These are phyloP conservation scores for Panopea generosa DNA, from an alignment of 2,888 invertebrate genomes.

Conservation along the genomic window DNA sequence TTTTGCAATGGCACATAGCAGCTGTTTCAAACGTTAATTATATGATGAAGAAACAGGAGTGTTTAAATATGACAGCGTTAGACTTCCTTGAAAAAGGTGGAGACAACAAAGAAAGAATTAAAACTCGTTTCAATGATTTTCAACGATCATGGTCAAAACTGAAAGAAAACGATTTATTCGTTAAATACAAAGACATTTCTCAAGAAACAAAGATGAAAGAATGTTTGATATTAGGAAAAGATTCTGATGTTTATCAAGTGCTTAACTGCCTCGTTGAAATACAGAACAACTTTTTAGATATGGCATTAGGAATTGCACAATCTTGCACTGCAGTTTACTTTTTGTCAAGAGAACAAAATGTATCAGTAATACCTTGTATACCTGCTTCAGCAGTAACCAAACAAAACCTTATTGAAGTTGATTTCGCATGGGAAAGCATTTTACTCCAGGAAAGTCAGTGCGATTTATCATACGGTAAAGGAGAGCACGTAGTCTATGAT, in stretches of 20 bases:
- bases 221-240: slow-evolving; percentile 51
- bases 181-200: background rate
- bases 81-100: slow-evolving; percentile 12
- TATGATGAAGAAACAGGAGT: slow-evolving; percentile 46
- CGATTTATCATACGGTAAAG: slow-evolving; percentile 46
- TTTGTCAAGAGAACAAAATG: slow-evolving; percentile 18
- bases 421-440: slow-evolving; percentile 9
- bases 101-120: background rate
- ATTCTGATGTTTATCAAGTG: slow-evolving; percentile 37
- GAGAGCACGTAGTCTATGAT: slow-evolving; percentile 53
- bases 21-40: slow-evolving; percentile 45
- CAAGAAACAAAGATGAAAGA: slow-evolving; percentile 36
- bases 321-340: slow-evolving; percentile 36
- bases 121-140: slow-evolving; percentile 7
- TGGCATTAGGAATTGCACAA: slow-evolving; percentile 12
- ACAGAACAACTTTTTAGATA: slow-evolving; percentile 62
- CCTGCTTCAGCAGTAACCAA: slow-evolving; percentile 36
- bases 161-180: no score
- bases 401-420: background rate
- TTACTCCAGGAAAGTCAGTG: slow-evolving; percentile 49
- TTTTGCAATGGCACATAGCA: slow-evolving; percentile 56
- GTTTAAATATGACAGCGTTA: slow-evolving; percentile 30
- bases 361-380: slow-evolving; percentile 21
- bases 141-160: slow-evolving; percentile 9
- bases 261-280: slow-evolving; percentile 40